Conservation (phyloP, 2,888 invertebrate genomes). For the Polymixis lichenea region DNA sequence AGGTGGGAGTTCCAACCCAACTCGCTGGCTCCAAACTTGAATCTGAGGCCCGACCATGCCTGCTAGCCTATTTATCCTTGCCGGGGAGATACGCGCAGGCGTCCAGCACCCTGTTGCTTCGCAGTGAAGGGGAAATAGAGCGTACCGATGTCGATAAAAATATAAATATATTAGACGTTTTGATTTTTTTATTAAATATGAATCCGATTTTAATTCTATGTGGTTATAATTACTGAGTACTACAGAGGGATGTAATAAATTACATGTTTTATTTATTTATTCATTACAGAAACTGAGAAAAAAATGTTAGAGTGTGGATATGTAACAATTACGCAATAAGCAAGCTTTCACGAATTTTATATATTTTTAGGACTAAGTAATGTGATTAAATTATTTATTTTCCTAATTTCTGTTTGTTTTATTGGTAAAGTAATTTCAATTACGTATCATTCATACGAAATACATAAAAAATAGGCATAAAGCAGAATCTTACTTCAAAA, state of each 20-base stretch:
- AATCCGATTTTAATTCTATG: background rate
- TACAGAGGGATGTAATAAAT: background rate
- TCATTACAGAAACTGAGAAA: background rate
- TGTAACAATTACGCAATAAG: too few relatives aligned
- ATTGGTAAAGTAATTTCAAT: background rate
- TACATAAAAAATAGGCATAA: background rate
- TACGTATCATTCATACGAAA: background rate
- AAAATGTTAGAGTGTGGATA: too few relatives aligned
- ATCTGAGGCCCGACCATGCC: conserved; percentile 80
- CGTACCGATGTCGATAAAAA: conserved; percentile 71
- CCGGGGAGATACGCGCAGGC: conserved; percentile 88
- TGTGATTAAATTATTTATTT: background rate
- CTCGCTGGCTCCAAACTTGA: conserved; percentile 78
- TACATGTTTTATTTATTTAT: background rate
- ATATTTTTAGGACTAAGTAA: background rate
- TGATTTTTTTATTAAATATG: background rate
- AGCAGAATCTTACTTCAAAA: background rate
- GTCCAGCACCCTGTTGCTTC: conserved; percentile 90
- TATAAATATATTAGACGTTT: conserved; percentile 14
- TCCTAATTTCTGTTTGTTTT: background rate
- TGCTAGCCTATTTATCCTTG: conserved; percentile 80
- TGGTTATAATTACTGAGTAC: background rate
- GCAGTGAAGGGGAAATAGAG: conserved; percentile 69
- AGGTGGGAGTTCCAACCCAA: conserved; percentile 71
- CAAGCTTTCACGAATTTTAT: background rate